Conservation (phyloP, 2,113 vertebrate species). For the Heptranchias perlo region DNA sequence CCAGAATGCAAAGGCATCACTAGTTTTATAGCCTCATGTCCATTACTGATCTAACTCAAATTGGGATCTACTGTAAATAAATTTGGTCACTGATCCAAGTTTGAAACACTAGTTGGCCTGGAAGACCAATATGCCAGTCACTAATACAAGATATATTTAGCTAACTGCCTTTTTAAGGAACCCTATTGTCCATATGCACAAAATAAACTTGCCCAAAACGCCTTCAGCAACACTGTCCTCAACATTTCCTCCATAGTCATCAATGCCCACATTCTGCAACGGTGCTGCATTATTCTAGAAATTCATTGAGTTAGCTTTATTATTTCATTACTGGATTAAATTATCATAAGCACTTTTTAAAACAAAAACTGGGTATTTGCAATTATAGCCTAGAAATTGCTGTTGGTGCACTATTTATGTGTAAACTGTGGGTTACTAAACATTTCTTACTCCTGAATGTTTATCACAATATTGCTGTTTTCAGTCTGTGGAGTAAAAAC, state of each 20-base stretch:
- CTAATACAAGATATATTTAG: background rate
- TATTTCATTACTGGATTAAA: too few relatives aligned
- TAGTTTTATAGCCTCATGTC: background rate
- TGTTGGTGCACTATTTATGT: too few relatives aligned
- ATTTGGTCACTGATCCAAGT: background rate
- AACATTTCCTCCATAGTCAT: too few relatives aligned
- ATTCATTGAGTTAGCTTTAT: too few relatives aligned
- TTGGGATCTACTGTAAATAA: background rate
- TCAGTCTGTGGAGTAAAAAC: too few relatives aligned
- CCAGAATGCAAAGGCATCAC: background rate
- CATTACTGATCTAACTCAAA: background rate
- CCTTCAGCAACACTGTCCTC: too few relatives aligned
- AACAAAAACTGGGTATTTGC: background rate
- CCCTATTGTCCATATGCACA: background rate
- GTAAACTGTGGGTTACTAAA: too few relatives aligned
- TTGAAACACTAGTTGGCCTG: background rate
- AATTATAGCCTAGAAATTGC: background rate
- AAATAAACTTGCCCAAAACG: too few relatives aligned
- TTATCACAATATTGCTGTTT: too few relatives aligned
- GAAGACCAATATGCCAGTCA: background rate
- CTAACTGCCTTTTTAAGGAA: background rate
- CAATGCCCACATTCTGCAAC: too few relatives aligned
- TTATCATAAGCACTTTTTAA: background rate
- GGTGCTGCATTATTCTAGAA: too few relatives aligned
- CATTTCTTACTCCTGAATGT: too few relatives aligned